Conservation (phyloP, 2,797 vertebrate genomes). For the Melanogrammus aeglefinus region DNA sequence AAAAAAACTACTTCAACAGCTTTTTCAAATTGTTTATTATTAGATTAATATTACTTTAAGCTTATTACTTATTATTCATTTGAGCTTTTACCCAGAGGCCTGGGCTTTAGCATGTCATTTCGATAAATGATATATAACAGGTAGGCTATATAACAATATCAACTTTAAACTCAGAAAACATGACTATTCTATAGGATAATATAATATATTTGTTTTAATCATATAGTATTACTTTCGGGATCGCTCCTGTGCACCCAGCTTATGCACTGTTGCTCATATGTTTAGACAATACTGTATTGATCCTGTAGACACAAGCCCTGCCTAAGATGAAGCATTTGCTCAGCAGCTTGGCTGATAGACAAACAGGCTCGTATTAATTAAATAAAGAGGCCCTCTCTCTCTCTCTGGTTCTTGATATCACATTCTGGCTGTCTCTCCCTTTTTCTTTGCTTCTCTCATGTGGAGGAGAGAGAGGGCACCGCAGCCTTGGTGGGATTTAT, state of each 20-base stretch:
- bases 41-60: neutral
- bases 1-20: neutral
- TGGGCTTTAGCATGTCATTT: neutral
- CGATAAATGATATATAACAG: neutral
- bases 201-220: neutral
- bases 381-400: neutral
- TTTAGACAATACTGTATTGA: too few species aligned
- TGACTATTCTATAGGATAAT: neutral
- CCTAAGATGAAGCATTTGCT: neutral
- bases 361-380: neutral
- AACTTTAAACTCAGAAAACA: neutral
- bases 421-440: neutral
- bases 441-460: neutral
- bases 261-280: too few species aligned
- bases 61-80: neutral
- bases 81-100: neutral
- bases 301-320: too few species aligned
- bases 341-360: too few species aligned
- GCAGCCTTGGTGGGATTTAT: constrained; percentile 17
- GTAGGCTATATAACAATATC: too few species aligned
- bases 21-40: neutral
- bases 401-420: too few species aligned
- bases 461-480: neutral
- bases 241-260: too few species aligned
- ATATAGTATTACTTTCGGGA: neutral